Conservation (phyloP, 2,113 vertebrate genomes). For the Paradoxurus hermaphroditus region DNA sequence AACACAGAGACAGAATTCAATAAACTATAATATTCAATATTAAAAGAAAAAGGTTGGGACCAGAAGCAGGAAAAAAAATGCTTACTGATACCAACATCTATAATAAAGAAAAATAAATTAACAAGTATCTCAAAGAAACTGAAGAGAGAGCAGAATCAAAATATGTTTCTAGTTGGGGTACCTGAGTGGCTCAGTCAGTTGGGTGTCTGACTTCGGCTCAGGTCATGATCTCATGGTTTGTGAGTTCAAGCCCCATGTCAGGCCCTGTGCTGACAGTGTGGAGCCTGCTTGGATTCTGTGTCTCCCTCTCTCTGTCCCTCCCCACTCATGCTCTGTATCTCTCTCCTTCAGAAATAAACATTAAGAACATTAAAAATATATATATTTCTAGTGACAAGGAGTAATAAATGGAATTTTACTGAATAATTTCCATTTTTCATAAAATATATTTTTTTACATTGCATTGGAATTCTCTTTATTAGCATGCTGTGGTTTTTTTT, state of each 20-base stretch:
- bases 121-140: background rate
- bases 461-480: background rate
- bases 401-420: background rate
- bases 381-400: conserved; percentile 6
- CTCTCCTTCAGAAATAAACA: no score
- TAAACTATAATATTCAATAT: background rate
- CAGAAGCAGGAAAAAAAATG: background rate
- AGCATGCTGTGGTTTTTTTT: background rate
- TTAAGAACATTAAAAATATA: background rate
- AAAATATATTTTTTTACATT: background rate
- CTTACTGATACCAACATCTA: background rate
- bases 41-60: background rate
- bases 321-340: no score
- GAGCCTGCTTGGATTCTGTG: no score
- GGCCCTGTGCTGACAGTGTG: no score
- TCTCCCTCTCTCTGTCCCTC: no score
- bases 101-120: conserved; percentile 29
- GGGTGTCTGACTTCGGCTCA: no score
- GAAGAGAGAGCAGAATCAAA: background rate
- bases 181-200: no score
- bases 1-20: background rate
- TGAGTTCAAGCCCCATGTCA: no score
- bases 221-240: no score
- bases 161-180: background rate
- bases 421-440: background rate